phyloP scores from a whole-genome alignment of 2,113 vertebrate genomes.

The Microtus oregoni region DNA sequence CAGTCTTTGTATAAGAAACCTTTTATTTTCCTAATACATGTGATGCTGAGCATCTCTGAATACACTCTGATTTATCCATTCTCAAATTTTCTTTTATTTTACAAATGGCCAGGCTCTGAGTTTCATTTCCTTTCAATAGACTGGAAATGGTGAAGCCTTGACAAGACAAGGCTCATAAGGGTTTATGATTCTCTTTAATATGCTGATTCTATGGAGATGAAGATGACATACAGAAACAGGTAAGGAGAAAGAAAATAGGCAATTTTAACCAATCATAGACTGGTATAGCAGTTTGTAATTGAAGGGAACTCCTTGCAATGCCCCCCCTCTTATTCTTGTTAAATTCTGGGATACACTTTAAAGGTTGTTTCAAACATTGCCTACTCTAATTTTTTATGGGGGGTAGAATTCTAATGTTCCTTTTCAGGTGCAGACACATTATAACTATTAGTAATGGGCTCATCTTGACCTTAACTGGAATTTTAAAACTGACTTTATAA shows the following conservation, averaged over 20 bases:
- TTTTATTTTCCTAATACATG: background rate
- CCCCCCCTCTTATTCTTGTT: background rate
- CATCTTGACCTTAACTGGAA: slow-evolving; percentile 7
- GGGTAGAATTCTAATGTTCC: background rate
- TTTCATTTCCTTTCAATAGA: slow-evolving; percentile 36
- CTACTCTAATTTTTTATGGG: background rate
- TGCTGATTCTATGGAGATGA: background rate
- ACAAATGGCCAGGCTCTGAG: background rate
- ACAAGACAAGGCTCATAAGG: background rate
- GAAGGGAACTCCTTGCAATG: background rate
- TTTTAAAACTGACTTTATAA: slow-evolving; percentile 24
- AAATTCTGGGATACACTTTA: background rate
- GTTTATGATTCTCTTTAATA: background rate
- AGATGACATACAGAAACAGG: background rate
- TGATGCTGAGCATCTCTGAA: background rate
- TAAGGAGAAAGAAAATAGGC: background rate
- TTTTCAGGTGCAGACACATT: background rate
- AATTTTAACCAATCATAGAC: background rate
- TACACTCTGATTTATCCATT: background rate
- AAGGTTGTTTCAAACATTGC: background rate
- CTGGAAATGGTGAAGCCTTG: background rate
- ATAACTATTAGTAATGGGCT: background rate
- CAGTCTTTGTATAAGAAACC: background rate
- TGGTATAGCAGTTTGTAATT: background rate
- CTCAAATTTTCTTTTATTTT: background rate